These are phyloP conservation scores for Drosophila monieri DNA, from an alignment of 2,888 invertebrate genomes.

Conservation along the genomic window DNA sequence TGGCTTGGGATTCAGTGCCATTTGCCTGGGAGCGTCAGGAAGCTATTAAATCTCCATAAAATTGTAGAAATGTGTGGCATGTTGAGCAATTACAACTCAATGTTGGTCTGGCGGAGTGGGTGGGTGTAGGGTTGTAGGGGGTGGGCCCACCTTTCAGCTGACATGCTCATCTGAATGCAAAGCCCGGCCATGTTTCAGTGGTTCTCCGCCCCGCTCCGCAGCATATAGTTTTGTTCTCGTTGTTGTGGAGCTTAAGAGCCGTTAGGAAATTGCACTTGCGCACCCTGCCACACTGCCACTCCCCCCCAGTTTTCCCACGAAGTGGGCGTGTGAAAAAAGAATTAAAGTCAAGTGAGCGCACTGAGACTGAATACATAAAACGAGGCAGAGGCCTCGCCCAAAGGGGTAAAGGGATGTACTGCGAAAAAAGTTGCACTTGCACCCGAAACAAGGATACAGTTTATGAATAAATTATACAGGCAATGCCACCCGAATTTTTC, in stretches of 20 bases:
- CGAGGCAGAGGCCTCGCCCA: slow-evolving; percentile 25
- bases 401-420: background rate
- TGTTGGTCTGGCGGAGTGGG: slow-evolving; percentile 33
- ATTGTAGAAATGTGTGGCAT: slow-evolving; percentile 75
- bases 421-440: background rate
- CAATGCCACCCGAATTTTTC: background rate
- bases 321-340: slow-evolving; percentile 79
- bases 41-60: slow-evolving; percentile 80
- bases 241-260: slow-evolving; percentile 69
- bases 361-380: slow-evolving; percentile 80
- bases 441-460: too few relatives aligned
- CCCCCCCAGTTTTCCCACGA: slow-evolving; percentile 22
- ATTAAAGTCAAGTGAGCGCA: slow-evolving; percentile 80
- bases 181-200: slow-evolving; percentile 45
- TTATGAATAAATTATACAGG: too few relatives aligned
- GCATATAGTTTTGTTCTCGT: slow-evolving; percentile 38
- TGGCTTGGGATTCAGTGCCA: slow-evolving; percentile 15
- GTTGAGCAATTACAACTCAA: slow-evolving; percentile 75
- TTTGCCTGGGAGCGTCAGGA: slow-evolving; percentile 62
- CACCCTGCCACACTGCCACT: background rate
- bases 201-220: slow-evolving; percentile 19
- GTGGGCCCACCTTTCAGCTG: slow-evolving; percentile 71
- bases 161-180: slow-evolving; percentile 78
- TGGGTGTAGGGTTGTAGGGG: background rate
- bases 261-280: slow-evolving; percentile 76